Conservation (phyloP, 2,797 vertebrate species). For the Falco berigora region DNA sequence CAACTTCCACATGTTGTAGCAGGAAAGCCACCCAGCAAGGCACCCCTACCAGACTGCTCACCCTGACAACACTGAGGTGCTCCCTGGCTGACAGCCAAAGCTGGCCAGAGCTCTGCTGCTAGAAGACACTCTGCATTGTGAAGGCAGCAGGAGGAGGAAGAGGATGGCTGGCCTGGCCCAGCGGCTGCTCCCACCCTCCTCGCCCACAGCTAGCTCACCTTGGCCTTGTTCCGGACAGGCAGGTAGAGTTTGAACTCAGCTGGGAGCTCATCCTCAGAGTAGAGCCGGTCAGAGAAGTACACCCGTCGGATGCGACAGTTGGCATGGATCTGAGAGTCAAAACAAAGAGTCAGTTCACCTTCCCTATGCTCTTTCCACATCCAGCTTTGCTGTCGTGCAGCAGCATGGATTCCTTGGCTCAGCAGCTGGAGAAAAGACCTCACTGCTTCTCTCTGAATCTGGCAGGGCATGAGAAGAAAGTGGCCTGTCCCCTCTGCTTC, state of each 20-base stretch:
- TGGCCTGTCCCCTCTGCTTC: background rate
- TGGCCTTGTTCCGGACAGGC: conserved; percentile 93
- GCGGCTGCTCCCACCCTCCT: background rate
- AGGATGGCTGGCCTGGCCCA: background rate
- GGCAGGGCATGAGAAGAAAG: background rate
- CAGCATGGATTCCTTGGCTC: background rate
- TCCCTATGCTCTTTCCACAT: background rate
- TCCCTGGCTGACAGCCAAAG: background rate
- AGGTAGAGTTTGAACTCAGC: conserved; percentile 97
- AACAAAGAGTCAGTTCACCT: background rate
- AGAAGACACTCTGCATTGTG: background rate
- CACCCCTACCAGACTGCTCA: background rate
- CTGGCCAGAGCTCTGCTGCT: background rate
- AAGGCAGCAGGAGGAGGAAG: background rate
- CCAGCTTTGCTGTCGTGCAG: background rate
- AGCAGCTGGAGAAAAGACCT: background rate
- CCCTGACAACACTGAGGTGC: background rate
- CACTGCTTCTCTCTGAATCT: background rate
- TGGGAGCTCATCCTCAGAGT: conserved; percentile 95
- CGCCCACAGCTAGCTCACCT: conserved; percentile 73
- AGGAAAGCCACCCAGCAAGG: background rate
- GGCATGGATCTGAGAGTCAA: conserved; percentile 86
- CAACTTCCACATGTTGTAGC: background rate
- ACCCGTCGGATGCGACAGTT: conserved; percentile 96
- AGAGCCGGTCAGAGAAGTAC: conserved; percentile 96